Percentiles rank a stretch among this genome's conserved stretches.
Evolutionary conservation across 2,113 vertebrate species (phyloP).

Genomic region (Tragulus kanchil): DNA sequence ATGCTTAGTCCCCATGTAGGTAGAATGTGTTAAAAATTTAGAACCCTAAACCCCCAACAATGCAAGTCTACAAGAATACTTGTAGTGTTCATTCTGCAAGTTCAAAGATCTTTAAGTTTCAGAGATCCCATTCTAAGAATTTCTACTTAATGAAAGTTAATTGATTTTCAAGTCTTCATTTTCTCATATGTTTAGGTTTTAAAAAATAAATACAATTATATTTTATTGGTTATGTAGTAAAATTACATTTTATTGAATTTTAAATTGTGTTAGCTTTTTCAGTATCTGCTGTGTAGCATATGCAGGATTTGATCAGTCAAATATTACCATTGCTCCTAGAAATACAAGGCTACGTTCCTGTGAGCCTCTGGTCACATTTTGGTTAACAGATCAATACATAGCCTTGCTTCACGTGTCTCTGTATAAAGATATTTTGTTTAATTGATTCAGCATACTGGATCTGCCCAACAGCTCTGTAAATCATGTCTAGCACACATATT

Average conservation of each 20-base stretch:
- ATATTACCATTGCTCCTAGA: neutral
- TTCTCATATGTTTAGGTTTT: neutral
- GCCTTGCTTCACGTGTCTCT: neutral
- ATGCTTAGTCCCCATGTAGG: too few species aligned
- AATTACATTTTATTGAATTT: constrained; percentile 29
- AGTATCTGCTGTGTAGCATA: neutral
- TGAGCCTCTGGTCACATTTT: neutral
- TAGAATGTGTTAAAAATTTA: neutral
- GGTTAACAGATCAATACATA: neutral
- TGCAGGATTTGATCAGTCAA: neutral
- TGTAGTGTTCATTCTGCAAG: neutral
- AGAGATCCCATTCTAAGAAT: neutral
- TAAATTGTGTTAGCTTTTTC: neutral
- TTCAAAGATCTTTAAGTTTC: neutral
- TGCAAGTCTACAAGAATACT: neutral
- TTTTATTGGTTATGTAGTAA: constrained; percentile 37
- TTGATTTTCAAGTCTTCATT: neutral
- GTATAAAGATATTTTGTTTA: neutral
- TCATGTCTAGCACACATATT: neutral
- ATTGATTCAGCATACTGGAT: neutral
- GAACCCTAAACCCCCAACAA: neutral
- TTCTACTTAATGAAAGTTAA: neutral
- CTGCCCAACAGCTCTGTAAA: neutral
- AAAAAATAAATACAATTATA: neutral
- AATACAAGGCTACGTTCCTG: neutral